Evolutionary conservation across 2,797 vertebrate species (phyloP).

Genomic region (Nasua narica): DNA sequence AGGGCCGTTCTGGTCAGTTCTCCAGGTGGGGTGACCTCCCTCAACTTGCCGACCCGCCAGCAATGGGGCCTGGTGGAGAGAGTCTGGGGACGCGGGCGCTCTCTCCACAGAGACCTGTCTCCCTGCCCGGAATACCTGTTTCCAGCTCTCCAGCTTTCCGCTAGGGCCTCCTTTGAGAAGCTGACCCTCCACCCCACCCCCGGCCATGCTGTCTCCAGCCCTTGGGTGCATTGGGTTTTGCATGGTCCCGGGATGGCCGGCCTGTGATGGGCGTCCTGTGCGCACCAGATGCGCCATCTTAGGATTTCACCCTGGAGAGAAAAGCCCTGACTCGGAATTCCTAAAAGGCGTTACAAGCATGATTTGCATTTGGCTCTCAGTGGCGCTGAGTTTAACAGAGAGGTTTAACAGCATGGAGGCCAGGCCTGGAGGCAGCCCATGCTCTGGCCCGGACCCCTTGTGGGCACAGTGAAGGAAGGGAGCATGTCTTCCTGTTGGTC

Average conservation of each 20-base stretch:
- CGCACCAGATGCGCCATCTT: not conserved
- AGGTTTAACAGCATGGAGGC: not conserved
- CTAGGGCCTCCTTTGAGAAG: not conserved
- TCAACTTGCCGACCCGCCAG: not conserved
- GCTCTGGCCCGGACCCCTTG: not conserved
- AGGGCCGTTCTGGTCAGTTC: not conserved
- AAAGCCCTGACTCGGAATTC: not conserved
- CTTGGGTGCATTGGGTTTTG: rapidly evolving
- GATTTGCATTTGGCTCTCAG: not conserved
- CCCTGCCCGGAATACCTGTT: not conserved
- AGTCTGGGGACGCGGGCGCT: not conserved
- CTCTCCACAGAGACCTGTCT: not conserved
- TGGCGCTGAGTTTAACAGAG: not conserved
- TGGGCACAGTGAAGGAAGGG: not conserved
- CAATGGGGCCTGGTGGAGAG: not conserved
- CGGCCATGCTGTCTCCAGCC: rapidly evolving
- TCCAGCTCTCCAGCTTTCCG: not conserved
- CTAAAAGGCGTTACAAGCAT: not conserved
- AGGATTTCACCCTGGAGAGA: not conserved
- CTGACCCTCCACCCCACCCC: not conserved
- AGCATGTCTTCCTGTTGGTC: not conserved
- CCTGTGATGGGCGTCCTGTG: rapidly evolving
- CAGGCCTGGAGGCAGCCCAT: not conserved
- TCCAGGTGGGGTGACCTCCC: not conserved
- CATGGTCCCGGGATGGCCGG: rapidly evolving